Conservation (phyloP, 2,797 vertebrate species). For the Mionectes olivaceus region DNA sequence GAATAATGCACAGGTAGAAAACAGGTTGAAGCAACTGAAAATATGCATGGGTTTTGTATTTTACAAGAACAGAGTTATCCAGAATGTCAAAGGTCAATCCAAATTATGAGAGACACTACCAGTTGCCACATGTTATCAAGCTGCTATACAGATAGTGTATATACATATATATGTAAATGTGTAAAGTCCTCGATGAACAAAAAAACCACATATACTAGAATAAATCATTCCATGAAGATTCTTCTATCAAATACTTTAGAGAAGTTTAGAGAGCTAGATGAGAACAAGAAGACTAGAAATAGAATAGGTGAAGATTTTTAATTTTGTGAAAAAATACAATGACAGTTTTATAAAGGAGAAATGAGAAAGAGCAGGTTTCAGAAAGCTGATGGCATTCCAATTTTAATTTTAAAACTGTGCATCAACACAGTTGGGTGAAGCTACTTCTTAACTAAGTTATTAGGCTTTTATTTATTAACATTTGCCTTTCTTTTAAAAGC, state of each 20-base stretch:
- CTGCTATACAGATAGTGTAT: neutral
- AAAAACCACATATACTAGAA: neutral
- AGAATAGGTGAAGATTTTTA: neutral
- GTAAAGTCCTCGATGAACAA: neutral
- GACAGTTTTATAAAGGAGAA: neutral
- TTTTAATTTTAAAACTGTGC: neutral
- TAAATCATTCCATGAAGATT: neutral
- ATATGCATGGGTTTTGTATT: neutral
- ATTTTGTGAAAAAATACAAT: neutral
- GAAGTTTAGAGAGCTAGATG: neutral
- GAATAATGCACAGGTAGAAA: neutral
- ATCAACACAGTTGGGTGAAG: neutral
- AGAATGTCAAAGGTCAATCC: neutral
- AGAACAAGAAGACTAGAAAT: neutral
- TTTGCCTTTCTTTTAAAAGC: neutral
- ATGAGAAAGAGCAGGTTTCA: neutral
- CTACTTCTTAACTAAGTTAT: neutral
- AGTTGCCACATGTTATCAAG: neutral
- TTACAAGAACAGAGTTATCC: neutral
- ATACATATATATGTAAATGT: neutral
- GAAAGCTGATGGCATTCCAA: neutral
- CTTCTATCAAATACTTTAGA: neutral
- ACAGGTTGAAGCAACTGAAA: neutral
- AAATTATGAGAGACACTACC: neutral
- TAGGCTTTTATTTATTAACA: neutral